Conservation (phyloP, 2,888 invertebrate species). For the Diarsia dahlii region DNA sequence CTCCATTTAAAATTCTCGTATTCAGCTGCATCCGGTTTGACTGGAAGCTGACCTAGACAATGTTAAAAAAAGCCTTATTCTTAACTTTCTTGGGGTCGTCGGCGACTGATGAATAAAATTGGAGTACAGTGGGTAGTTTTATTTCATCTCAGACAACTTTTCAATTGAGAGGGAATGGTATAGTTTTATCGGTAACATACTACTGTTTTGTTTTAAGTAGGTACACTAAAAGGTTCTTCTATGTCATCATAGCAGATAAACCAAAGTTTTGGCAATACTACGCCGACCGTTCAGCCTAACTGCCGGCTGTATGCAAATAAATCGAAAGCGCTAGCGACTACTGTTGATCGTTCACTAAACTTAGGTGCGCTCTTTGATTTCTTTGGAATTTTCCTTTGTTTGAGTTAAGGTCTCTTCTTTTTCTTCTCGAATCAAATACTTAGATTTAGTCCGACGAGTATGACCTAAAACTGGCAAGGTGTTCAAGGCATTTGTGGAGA, state of each 20-base stretch:
- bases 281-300: constrained; percentile 32
- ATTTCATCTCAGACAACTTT: not conserved
- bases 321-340: constrained; percentile 82
- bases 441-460: no score
- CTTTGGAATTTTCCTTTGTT: not conserved
- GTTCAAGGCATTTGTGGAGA: no score
- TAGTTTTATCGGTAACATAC: not conserved
- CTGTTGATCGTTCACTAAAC: constrained; percentile 67
- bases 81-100: not conserved
- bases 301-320: constrained; percentile 80
- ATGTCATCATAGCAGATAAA: not conserved
- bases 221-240: not conserved
- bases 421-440: no score
- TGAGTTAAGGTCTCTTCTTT: not conserved
- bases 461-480: no score
- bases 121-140: not conserved
- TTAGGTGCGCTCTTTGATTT: constrained; percentile 63
- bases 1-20: not conserved
- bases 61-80: not conserved
- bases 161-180: not conserved
- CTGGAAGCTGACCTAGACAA: not conserved
- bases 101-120: not conserved
- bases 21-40: not conserved
- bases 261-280: constrained; percentile 26
- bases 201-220: not conserved